These are phyloP conservation scores for Ctenicera cuprea DNA, from an alignment of 2,888 invertebrate genomes.

Conservation along the genomic window DNA sequence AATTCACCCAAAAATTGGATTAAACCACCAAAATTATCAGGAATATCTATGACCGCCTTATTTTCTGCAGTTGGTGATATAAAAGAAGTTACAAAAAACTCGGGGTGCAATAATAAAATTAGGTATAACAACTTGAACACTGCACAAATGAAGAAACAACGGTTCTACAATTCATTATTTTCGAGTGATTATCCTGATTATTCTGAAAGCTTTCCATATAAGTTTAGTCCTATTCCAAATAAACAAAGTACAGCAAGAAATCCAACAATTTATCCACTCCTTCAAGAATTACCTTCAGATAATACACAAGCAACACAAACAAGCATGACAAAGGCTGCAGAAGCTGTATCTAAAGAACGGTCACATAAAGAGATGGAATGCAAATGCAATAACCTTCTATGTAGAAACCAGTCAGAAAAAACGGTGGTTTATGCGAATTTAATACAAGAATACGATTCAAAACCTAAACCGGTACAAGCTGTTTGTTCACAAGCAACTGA, in stretches of 20 bases:
- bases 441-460: neutral
- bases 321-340: too few relatives aligned
- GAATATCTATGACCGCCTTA: constrained; percentile 2
- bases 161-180: constrained; percentile 14
- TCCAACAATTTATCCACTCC: neutral
- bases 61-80: constrained; percentile 6
- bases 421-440: neutral
- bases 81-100: neutral
- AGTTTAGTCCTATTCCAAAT: neutral
- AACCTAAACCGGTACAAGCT: neutral
- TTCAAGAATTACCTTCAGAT: constrained; percentile 10
- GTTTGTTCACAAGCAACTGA: neutral
- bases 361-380: neutral
- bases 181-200: neutral
- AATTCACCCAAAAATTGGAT: constrained; percentile 15
- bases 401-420: neutral
- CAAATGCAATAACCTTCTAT: neutral
- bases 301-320: constrained; percentile 4
- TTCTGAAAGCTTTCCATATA: neutral
- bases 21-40: neutral
- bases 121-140: neutral
- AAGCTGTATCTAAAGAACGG: too few relatives aligned
- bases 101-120: neutral
- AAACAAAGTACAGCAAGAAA: neutral
- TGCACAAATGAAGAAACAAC: neutral